Percentiles rank a stretch among this genome's conserved stretches.
Conservation (phyloP, 2,797 vertebrate genomes). For the Enteromius paludinosus region DNA sequence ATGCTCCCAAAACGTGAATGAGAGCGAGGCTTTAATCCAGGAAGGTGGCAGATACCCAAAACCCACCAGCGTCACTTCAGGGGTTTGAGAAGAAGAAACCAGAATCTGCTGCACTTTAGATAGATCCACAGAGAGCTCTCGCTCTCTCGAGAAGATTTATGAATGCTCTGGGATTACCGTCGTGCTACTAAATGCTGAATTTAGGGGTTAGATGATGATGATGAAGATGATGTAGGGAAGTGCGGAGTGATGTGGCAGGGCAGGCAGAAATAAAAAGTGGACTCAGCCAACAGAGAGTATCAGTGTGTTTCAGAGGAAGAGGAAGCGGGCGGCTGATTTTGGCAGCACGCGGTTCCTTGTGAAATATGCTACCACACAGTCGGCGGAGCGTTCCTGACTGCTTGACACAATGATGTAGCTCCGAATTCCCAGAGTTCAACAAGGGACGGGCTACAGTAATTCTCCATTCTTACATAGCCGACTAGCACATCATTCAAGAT, state of each 20-base stretch:
- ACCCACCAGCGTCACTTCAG: slow-evolving; percentile 46
- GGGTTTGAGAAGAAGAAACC: slow-evolving; percentile 49
- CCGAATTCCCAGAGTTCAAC: slow-evolving; percentile 70
- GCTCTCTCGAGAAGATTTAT: slow-evolving; percentile 67
- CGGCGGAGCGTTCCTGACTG: slow-evolving; percentile 66
- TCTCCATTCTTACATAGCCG: slow-evolving; percentile 65
- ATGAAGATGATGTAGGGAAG: slow-evolving; percentile 65
- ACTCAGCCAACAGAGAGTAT: slow-evolving; percentile 58
- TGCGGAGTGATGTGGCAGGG: slow-evolving; percentile 56
- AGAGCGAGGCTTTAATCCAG: slow-evolving; percentile 63
- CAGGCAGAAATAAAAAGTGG: slow-evolving; percentile 50
- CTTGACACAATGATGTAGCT: slow-evolving; percentile 81
- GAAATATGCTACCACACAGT: slow-evolving; percentile 72
- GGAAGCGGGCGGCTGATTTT: slow-evolving; percentile 76
- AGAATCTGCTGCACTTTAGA: slow-evolving; percentile 50
- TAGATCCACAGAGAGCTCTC: slow-evolving; percentile 60
- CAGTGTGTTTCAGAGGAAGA: slow-evolving; percentile 59
- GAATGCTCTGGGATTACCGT: slow-evolving; percentile 52
- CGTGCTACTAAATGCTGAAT: slow-evolving; percentile 54
- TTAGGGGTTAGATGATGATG: slow-evolving; percentile 43
- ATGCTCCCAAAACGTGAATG: slow-evolving; percentile 59
- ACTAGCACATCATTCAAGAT: slow-evolving; percentile 70
- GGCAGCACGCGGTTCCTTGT: slow-evolving; percentile 67
- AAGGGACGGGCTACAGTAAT: slow-evolving; percentile 73
- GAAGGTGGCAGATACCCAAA: slow-evolving; percentile 66